A percentile compares a stretch with the other conserved stretches of the same genome.
Evolutionary conservation across 2,113 vertebrate species (phyloP).

Genomic region (Trachemys scripta): DNA sequence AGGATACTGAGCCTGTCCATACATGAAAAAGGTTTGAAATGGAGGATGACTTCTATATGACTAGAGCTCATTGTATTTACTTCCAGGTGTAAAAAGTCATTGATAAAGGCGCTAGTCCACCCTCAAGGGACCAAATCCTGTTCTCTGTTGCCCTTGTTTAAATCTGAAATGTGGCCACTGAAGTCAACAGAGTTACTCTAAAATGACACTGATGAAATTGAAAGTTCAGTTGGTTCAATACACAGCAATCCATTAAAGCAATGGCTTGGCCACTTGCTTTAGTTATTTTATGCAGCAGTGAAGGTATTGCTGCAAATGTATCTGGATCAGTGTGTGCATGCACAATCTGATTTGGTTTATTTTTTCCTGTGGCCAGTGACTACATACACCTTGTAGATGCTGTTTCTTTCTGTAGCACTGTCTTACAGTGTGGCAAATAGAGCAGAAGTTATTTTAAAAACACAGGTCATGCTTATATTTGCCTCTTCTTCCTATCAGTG

Average conservation of each 20-base stretch:
- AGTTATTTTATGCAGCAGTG: background rate
- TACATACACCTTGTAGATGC: background rate
- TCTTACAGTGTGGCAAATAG: background rate
- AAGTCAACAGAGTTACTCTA: background rate
- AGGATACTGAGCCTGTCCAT: background rate
- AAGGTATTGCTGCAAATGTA: background rate
- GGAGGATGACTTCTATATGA: background rate
- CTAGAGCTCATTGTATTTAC: background rate
- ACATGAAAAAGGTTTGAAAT: background rate
- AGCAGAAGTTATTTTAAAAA: slow-evolving; percentile 48
- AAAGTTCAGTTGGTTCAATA: background rate
- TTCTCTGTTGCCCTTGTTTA: background rate
- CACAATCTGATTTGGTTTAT: background rate
- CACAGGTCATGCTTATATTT: background rate
- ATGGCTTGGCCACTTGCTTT: background rate
- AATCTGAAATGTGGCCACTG: background rate
- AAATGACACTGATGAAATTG: background rate
- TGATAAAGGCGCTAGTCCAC: fast-evolving
- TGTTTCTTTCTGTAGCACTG: background rate
- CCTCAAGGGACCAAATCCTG: background rate
- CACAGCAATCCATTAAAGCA: slow-evolving; percentile 8
- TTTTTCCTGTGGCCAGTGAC: background rate
- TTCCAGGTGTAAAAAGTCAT: background rate
- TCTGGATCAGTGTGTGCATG: background rate
- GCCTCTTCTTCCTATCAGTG: background rate